phyloP scores from a whole-genome alignment of 1,140 invertebrate genomes.

The Drosophila albomicans region DNA sequence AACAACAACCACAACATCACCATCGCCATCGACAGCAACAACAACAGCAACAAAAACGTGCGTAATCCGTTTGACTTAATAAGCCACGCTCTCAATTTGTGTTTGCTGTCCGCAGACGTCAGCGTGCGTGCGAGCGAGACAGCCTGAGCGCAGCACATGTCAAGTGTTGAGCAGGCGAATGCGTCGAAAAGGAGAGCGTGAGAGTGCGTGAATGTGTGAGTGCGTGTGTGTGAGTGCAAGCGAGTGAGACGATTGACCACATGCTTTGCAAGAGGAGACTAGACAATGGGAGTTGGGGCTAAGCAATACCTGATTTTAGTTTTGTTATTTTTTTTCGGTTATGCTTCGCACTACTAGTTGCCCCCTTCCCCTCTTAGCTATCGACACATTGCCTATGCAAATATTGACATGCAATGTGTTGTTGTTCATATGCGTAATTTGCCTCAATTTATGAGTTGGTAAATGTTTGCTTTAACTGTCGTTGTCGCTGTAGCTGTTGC shows the following conservation, averaged over 20 bases:
- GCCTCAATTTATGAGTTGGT: conserved; percentile 63
- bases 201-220: conserved; percentile 26
- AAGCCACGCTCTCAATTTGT: conserved; percentile 66
- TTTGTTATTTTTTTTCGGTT: conserved; percentile 5
- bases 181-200: conserved; percentile 13
- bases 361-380: too few species aligned
- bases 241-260: conserved; percentile 3
- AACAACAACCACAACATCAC: not conserved
- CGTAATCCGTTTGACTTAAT: conserved; percentile 77
- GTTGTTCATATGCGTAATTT: conserved; percentile 73
- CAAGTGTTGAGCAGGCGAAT: not conserved
- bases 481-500: not conserved
- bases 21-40: not conserved
- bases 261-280: conserved; percentile 21
- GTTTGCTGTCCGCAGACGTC: conserved; percentile 21
- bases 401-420: conserved; percentile 63
- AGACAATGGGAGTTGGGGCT: not conserved
- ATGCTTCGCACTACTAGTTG: not conserved
- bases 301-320: conserved; percentile 13
- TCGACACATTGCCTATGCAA: conserved; percentile 54
- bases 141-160: not conserved
- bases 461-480: conserved; percentile 58
- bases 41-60: conserved; percentile 28
- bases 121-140: not conserved
- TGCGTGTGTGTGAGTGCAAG: conserved; percentile 30